These are phyloP conservation scores for Rattus rattus DNA, from an alignment of 2,113 vertebrate species.

Conservation along the genomic window DNA sequence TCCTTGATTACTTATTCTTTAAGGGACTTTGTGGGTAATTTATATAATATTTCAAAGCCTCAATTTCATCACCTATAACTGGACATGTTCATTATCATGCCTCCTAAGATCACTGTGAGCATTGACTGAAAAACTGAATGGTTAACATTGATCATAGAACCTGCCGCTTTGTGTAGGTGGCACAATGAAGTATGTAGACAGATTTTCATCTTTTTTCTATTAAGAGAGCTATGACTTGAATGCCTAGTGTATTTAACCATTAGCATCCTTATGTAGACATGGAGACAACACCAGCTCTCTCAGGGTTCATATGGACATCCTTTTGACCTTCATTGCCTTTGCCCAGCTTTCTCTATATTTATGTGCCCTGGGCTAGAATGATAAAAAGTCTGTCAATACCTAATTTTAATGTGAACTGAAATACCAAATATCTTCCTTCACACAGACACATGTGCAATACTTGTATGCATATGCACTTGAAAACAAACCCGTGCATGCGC, in stretches of 20 bases:
- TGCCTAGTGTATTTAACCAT: neutral
- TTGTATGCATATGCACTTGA: neutral
- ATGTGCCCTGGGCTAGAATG: neutral
- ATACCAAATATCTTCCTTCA: neutral
- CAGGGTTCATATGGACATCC: rapidly evolving
- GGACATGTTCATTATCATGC: neutral
- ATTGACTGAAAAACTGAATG: neutral
- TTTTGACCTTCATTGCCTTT: neutral
- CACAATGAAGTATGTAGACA: neutral
- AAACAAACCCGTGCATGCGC: no score
- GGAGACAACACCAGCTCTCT: neutral
- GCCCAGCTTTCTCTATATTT: neutral
- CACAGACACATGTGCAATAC: neutral
- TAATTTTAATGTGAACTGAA: neutral
- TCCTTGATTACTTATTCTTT: neutral
- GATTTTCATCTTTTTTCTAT: neutral
- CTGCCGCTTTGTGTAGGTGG: neutral
- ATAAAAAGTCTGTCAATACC: neutral
- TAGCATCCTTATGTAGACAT: neutral
- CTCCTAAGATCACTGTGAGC: neutral
- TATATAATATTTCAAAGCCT: neutral
- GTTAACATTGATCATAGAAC: neutral
- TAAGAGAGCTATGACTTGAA: neutral
- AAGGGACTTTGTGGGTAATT: neutral
- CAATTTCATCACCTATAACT: neutral